These are phyloP conservation scores for Agrochola circellaris DNA, from an alignment of 2,888 invertebrate genomes.

Conservation along the genomic window DNA sequence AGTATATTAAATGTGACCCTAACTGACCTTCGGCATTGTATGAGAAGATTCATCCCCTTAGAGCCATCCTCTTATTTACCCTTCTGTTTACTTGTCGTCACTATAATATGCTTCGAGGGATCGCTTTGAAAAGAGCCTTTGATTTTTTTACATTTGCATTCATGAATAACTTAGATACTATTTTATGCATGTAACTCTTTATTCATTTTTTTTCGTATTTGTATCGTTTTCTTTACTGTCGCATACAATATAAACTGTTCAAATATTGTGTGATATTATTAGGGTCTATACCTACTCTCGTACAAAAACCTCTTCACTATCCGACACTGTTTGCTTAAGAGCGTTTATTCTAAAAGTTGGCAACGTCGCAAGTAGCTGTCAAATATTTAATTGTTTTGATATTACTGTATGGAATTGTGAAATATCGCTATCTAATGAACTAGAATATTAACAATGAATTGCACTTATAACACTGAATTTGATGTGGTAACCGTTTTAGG, in stretches of 20 bases:
- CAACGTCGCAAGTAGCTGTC: no score
- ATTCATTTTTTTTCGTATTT: conserved; percentile 6
- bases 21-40: conserved; percentile 73
- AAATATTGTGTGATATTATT: background rate
- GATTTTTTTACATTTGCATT: conserved; percentile 48
- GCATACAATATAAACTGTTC: background rate
- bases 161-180: conserved; percentile 39
- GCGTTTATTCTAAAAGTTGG: no score
- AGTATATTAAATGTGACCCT: conserved; percentile 77
- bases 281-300: accelerated
- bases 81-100: conserved; percentile 45
- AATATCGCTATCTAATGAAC: no score
- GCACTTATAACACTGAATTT: no score
- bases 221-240: background rate
- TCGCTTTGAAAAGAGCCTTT: conserved; percentile 37
- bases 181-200: conserved; percentile 12
- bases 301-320: background rate
- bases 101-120: conserved; percentile 51
- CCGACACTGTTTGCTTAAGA: background rate
- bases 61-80: conserved; percentile 65
- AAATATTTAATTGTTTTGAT: no score
- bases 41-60: conserved; percentile 70
- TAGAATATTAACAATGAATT: no score
- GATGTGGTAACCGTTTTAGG: no score
- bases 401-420: no score